These are phyloP conservation scores for Monopis laevigella DNA, from an alignment of 2,888 invertebrate genomes.

Conservation along the genomic window DNA sequence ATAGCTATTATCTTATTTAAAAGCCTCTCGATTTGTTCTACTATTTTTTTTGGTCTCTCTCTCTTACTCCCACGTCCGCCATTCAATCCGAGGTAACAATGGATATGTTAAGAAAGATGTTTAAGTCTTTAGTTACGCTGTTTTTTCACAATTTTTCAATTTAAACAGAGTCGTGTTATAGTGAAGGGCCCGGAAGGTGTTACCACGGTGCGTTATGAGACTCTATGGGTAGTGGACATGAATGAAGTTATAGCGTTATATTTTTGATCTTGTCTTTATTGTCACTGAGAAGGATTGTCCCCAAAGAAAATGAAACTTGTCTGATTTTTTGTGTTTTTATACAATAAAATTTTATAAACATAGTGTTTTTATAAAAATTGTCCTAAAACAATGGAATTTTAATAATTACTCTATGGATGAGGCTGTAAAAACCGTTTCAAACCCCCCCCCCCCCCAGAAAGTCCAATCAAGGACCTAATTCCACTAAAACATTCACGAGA, in stretches of 20 bases:
- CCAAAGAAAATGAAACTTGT: no score
- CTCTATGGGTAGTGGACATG: slow-evolving; percentile 2
- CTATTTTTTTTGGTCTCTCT: slow-evolving; percentile 45
- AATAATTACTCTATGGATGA: no score
- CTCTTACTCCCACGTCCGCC: slow-evolving; percentile 37
- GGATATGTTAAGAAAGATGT: slow-evolving; percentile 63
- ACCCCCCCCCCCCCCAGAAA: no score
- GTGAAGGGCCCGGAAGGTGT: slow-evolving; percentile 63
- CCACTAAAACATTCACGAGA: not conserved
- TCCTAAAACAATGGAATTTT: no score
- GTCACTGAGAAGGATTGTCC: no score
- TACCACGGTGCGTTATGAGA: slow-evolving; percentile 55
- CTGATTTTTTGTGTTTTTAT: no score
- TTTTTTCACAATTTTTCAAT: slow-evolving; percentile 62
- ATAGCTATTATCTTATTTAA: slow-evolving; percentile 66
- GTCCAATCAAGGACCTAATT: no score
- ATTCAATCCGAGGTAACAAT: slow-evolving; percentile 61
- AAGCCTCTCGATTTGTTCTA: slow-evolving; percentile 65
- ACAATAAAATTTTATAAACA: no score
- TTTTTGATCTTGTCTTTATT: no score
- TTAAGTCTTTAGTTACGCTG: slow-evolving; percentile 65
- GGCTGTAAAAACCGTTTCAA: no score
- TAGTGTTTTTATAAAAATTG: no score
- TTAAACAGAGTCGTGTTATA: slow-evolving; percentile 57
- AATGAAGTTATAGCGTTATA: slow-evolving; percentile 10